These are phyloP conservation scores for Ceratoteleas bidentatus DNA, from an alignment of 1,140 invertebrate genomes.

Conservation along the genomic window DNA sequence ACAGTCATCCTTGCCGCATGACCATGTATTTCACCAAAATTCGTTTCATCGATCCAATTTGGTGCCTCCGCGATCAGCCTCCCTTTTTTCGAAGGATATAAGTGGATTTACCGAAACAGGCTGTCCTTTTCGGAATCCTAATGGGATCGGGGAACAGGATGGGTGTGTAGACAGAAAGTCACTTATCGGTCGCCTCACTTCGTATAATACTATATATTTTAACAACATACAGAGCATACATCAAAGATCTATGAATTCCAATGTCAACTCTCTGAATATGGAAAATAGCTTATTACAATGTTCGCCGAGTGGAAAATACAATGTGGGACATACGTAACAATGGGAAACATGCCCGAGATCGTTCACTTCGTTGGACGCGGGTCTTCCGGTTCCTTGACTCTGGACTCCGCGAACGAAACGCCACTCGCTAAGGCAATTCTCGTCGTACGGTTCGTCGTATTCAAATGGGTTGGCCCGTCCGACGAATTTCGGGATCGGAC, in stretches of 20 bases:
- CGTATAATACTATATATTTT: conserved; percentile 76
- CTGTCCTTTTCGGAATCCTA: conserved; percentile 69
- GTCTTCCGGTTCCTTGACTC: conserved; percentile 40
- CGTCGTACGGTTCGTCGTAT: conserved; percentile 8
- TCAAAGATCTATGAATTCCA: conserved; percentile 75
- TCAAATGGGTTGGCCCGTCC: conserved; percentile 1
- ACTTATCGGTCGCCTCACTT: no score
- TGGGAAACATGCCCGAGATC: conserved; percentile 45
- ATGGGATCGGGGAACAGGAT: no score
- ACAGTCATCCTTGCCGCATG: no score
- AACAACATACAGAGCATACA: conserved; percentile 78
- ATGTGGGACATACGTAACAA: conserved; percentile 60
- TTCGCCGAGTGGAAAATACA: conserved; percentile 77
- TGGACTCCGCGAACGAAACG: conserved; percentile 30
- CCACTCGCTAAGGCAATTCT: conserved; percentile 19
- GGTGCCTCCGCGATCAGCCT: no score
- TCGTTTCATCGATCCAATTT: no score
- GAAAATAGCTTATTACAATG: conserved; percentile 77
- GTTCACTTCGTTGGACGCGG: conserved; percentile 21
- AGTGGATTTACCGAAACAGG: conserved; percentile 38
- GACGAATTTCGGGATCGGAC: conserved; percentile 2
- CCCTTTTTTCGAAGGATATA: no score
- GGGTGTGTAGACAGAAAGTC: no score
- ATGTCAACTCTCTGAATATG: conserved; percentile 72
- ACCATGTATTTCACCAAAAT: no score